Conservation (phyloP, 2,113 vertebrate genomes). For the Bubo bubo region DNA sequence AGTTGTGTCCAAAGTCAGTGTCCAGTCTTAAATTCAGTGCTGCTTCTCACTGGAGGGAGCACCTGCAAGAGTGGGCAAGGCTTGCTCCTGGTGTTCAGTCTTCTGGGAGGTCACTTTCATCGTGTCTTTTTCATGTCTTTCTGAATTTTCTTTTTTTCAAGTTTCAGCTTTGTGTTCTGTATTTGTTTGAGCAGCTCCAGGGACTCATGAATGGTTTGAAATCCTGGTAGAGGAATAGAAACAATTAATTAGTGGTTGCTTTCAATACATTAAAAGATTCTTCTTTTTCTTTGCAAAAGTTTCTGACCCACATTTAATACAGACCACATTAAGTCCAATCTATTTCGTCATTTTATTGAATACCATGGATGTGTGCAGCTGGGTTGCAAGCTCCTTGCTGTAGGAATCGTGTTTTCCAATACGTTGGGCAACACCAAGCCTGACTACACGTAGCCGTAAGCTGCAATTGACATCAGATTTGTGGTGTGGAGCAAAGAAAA, state of each 20-base stretch:
- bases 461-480: background rate
- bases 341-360: background rate
- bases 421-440: rapidly evolving
- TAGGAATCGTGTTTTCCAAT: background rate
- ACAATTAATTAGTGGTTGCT: background rate
- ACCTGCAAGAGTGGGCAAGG: background rate
- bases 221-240: conserved; percentile 72
- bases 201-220: conserved; percentile 80
- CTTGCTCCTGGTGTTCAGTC: conserved; percentile 41
- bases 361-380: background rate
- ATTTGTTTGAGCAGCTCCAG: conserved; percentile 83
- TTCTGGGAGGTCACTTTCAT: conserved; percentile 42
- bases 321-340: background rate
- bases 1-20: background rate
- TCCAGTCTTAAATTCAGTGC: background rate
- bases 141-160: conserved; percentile 80
- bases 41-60: background rate
- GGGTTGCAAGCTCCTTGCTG: background rate
- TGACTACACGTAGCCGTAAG: background rate
- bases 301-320: background rate
- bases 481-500: background rate
- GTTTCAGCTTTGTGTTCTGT: conserved; percentile 78
- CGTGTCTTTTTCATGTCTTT: conserved; percentile 74
- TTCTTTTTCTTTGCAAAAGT: background rate
- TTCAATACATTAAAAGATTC: background rate